Conservation (phyloP, 1,140 invertebrate species). For the Drosophila jambulina region DNA sequence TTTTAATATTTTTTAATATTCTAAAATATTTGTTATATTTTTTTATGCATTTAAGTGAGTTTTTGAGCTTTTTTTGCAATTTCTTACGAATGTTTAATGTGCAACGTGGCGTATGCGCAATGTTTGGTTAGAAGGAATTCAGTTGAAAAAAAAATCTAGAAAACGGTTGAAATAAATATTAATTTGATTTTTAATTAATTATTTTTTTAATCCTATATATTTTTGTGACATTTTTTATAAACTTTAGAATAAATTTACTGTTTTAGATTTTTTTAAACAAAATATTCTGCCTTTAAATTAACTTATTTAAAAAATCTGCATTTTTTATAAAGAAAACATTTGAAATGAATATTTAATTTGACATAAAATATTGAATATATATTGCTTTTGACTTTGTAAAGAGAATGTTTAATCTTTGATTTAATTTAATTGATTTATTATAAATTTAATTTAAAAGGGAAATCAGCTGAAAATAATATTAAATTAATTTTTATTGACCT, state of each 20-base stretch:
- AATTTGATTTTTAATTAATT: background rate
- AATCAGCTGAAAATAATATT: background rate
- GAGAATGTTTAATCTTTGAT: too few relatives aligned
- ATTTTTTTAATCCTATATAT: background rate
- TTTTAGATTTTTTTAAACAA: background rate
- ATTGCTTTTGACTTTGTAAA: too few relatives aligned
- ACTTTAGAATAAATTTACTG: background rate
- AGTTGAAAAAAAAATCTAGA: background rate
- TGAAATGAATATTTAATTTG: too few relatives aligned
- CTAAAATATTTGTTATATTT: slow-evolving; percentile 18
- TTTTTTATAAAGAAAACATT: too few relatives aligned
- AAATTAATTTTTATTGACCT: background rate
- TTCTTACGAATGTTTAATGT: background rate
- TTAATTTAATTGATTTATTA: too few relatives aligned
- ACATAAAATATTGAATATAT: too few relatives aligned
- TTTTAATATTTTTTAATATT: background rate
- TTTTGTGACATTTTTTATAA: background rate
- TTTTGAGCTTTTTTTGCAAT: background rate
- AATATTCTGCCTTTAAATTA: too few relatives aligned
- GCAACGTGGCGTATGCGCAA: slow-evolving; percentile 66
- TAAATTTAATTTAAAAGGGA: too few relatives aligned
- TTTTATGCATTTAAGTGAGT: too few relatives aligned
- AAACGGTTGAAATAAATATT: background rate
- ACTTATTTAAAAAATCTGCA: too few relatives aligned
- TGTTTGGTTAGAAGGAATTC: background rate